Evolutionary conservation across 2,113 vertebrate species (phyloP).

Genomic region (Tenebrosternarchus preto): DNA sequence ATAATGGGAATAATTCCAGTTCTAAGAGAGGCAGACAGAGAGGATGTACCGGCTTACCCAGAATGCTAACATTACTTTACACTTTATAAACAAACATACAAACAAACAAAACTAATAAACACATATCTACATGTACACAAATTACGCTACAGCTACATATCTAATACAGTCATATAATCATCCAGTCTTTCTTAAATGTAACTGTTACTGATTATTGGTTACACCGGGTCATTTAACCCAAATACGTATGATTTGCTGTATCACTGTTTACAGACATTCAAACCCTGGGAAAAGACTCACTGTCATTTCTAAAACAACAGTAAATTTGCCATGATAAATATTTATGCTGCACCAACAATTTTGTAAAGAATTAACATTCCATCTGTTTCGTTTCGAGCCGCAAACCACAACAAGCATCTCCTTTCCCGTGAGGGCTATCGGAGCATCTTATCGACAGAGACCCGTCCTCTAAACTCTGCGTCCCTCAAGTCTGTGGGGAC

Average conservation of each 20-base stretch:
- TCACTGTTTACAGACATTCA: conserved; percentile 17
- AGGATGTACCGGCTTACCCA: too few species aligned
- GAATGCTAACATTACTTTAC: too few species aligned
- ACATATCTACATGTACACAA: too few species aligned
- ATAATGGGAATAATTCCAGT: too few species aligned
- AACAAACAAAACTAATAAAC: too few species aligned
- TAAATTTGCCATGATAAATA: conserved; percentile 76
- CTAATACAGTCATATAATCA: too few species aligned
- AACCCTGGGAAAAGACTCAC: conserved; percentile 52
- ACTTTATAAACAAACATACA: too few species aligned
- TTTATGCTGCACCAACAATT: conserved; percentile 68
- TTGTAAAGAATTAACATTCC: conserved; percentile 61
- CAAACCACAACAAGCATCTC: conserved; percentile 71
- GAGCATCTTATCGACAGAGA: conserved; percentile 68
- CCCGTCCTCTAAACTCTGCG: conserved; percentile 65
- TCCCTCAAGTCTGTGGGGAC: conserved; percentile 65
- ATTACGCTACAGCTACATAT: too few species aligned
- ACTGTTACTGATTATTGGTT: neutral
- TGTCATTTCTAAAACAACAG: conserved; percentile 52
- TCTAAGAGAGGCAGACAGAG: too few species aligned
- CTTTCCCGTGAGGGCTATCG: conserved; percentile 67
- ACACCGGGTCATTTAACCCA: neutral
- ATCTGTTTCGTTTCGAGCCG: conserved; percentile 58
- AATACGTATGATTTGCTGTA: neutral
- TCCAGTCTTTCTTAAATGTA: neutral